phyloP scores from a whole-genome alignment of 2,888 invertebrate species.

The Chromoteleia sp. region DNA sequence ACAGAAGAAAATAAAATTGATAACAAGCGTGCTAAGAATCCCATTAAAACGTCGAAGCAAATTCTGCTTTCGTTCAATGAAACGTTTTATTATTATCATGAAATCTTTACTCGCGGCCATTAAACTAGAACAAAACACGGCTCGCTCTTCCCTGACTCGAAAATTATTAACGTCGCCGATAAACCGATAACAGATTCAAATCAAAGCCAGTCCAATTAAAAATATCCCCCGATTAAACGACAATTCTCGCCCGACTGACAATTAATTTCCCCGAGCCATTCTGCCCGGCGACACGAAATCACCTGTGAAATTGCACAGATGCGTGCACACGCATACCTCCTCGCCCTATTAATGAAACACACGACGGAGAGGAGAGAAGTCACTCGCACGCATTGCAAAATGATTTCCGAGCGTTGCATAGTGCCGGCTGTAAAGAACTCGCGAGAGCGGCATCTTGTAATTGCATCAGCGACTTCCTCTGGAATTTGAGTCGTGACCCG shows the following conservation, averaged over 20 bases:
- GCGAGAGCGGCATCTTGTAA: constrained; percentile 45
- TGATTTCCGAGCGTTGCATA: constrained; percentile 34
- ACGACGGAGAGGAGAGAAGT: too few relatives aligned
- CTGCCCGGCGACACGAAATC: constrained; percentile 19
- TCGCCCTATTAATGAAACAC: too few relatives aligned
- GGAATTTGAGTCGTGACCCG: constrained; percentile 67
- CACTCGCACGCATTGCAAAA: constrained; percentile 22
- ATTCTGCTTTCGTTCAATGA: neutral
- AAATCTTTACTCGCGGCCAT: neutral
- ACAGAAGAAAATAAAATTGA: neutral
- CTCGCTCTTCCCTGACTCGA: too few relatives aligned
- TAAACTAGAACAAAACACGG: neutral
- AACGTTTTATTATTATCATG: neutral
- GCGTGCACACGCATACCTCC: too few relatives aligned
- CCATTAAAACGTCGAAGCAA: neutral
- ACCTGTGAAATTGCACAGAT: constrained; percentile 43
- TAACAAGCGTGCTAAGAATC: neutral
- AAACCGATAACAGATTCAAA: too few relatives aligned
- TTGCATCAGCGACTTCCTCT: constrained; percentile 70
- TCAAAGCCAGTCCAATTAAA: too few relatives aligned
- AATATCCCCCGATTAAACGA: too few relatives aligned
- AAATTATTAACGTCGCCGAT: neutral
- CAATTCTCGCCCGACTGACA: neutral
- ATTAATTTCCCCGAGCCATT: constrained; percentile 31
- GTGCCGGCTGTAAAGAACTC: constrained; percentile 13